A percentile compares a stretch with the other conserved stretches of the same genome.
phyloP scores from a whole-genome alignment of 2,888 invertebrate species.

The Trachelus iudaicus region DNA sequence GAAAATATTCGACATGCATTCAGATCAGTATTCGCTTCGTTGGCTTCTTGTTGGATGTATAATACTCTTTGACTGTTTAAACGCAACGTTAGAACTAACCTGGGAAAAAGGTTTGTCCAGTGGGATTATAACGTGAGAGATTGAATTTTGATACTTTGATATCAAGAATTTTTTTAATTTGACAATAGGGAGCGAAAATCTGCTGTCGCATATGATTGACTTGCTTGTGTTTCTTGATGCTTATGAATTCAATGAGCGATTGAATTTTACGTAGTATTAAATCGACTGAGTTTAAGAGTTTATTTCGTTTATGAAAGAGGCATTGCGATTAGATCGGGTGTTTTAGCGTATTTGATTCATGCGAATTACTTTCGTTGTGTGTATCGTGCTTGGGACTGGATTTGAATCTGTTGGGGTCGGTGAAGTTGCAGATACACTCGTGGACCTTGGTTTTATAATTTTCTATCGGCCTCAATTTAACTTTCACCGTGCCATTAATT shows the following conservation, averaged over 20 bases:
- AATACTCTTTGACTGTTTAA: neutral
- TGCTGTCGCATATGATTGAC: too few relatives aligned
- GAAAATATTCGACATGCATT: neutral
- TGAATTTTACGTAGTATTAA: neutral
- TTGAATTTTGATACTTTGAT: too few relatives aligned
- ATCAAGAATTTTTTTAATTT: neutral
- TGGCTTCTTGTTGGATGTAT: neutral
- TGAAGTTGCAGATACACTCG: neutral
- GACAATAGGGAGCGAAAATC: neutral
- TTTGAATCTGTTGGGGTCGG: neutral
- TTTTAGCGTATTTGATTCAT: neutral
- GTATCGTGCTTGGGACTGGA: neutral
- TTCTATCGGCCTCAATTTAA: neutral
- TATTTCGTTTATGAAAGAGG: neutral
- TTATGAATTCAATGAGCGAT: neutral
- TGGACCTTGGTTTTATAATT: neutral
- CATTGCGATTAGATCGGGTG: neutral
- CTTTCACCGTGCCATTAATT: neutral
- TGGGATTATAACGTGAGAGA: neutral
- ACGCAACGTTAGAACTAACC: neutral
- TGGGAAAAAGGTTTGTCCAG: neutral
- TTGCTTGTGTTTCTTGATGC: neutral
- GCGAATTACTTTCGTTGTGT: neutral
- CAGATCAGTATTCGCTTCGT: neutral
- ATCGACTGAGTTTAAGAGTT: neutral